Evolutionary conservation across 2,113 vertebrate genomes (phyloP).

Genomic region (Saguinus midas): DNA sequence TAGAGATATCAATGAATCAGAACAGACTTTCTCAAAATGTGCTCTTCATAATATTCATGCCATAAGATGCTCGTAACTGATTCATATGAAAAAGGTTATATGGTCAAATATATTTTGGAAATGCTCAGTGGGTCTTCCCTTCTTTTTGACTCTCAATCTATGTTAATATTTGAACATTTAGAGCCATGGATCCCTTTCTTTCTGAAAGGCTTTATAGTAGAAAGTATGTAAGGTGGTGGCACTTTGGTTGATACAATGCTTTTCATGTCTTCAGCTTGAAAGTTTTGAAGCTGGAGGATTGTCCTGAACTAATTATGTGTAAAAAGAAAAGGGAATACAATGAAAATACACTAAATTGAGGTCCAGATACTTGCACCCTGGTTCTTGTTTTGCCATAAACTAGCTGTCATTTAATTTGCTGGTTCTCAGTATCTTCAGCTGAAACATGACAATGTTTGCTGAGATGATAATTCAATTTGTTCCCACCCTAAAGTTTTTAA

Average conservation of each 20-base stretch:
- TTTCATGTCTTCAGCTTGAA: background rate
- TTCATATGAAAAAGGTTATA: background rate
- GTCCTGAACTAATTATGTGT: background rate
- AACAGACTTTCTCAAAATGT: background rate
- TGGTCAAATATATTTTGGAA: background rate
- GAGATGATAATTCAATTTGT: background rate
- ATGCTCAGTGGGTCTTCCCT: background rate
- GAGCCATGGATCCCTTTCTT: background rate
- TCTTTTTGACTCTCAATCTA: background rate
- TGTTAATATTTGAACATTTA: background rate
- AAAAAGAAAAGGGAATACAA: background rate
- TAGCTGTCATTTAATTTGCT: background rate
- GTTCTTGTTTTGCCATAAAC: background rate
- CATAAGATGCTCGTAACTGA: background rate
- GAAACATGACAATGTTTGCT: background rate
- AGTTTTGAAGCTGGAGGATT: background rate
- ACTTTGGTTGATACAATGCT: background rate
- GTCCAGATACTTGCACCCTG: background rate
- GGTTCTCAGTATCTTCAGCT: background rate
- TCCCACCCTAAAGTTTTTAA: background rate
- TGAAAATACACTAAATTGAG: background rate
- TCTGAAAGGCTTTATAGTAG: background rate
- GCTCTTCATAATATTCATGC: background rate
- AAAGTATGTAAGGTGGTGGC: background rate
- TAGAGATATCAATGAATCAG: background rate